These are phyloP conservation scores for Siphonodentalium dalli DNA, from an alignment of 2,888 invertebrate species.

Conservation along the genomic window DNA sequence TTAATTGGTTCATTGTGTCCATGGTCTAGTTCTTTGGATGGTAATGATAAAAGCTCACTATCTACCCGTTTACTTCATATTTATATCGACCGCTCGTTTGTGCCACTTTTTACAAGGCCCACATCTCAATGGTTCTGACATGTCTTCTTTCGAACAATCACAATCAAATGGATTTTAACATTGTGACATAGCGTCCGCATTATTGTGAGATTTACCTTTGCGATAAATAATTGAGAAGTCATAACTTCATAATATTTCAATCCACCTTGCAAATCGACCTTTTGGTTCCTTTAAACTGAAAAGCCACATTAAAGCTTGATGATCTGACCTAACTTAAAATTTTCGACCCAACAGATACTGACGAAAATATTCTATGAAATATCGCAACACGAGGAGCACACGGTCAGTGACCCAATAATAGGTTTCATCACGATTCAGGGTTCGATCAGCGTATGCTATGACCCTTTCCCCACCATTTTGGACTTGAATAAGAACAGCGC, in stretches of 20 bases:
- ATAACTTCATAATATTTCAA: neutral
- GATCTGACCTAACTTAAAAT: neutral
- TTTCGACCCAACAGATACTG: too few species aligned
- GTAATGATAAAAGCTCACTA: too few species aligned
- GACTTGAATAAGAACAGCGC: slow-evolving; percentile 13
- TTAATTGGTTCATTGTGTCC: too few species aligned
- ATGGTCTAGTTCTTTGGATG: too few species aligned
- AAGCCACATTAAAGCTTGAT: slow-evolving; percentile 1
- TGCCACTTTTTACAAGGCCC: neutral
- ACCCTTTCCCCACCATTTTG: neutral
- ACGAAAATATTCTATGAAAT: too few species aligned
- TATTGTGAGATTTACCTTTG: slow-evolving; percentile 5
- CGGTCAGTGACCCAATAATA: too few species aligned
- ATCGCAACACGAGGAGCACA: too few species aligned
- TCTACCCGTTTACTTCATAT: too few species aligned
- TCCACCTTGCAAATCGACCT: neutral
- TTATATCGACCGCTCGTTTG: too few species aligned
- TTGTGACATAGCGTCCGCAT: slow-evolving; percentile 10
- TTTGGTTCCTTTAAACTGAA: slow-evolving; percentile 9
- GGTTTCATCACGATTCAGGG: slow-evolving; percentile 1
- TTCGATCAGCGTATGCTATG: slow-evolving; percentile 13
- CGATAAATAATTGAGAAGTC: slow-evolving; percentile 7
- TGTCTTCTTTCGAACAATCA: too few species aligned
- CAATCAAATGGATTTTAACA: too few species aligned
- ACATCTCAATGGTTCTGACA: too few species aligned